Base-by-base conservation (phyloP, 2,797 vertebrate species). In the Enteromius thamalakanensis region DNA sequence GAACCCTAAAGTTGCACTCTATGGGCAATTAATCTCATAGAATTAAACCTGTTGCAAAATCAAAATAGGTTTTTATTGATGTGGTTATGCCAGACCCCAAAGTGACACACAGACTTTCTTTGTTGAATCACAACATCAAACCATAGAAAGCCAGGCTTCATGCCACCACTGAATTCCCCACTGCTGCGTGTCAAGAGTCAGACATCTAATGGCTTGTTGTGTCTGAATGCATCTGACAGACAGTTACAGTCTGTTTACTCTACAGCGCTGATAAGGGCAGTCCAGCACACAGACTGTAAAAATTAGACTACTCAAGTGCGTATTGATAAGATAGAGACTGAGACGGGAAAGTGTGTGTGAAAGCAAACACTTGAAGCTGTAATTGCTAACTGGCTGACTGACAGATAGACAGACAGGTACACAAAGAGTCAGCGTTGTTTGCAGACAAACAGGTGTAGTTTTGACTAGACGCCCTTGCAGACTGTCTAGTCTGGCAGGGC, bases 361-460 rank as follows among this genome's bases (percentile, higher is more conserved):
- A 65, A 74, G 70, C 32, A 67, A 82, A 75, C 40, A 75, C 40
- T 82, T 67, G 58, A 82, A 76, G 71, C 60, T 76, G 45, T 76
- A 70, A 83, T 77, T 76, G 81, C 37, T 47, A 19, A 21, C 51
- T 32, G 62, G 8, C 74, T 62, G n/a, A 15, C 49, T 76, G 53
- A 76, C 49, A 40, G 70, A 45, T 49, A 55, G 34, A 80, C 51
- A 62, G 74, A 77, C 80, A 72, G 68, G 76, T 77, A 82, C 70
- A 72, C 62, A 62, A 67, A 82, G 80, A 65, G 51, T 65, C 75
- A 78, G 45, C 7, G 2, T 53, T 60, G 62, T 78, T 62, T 81
- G n/a, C 47, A 70, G 60, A 72, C 80, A 72, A 58, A 85, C 81
- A 87, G 88, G 75, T 84, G 81, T 49, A 80, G 67, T 85, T 82